phyloP scores from a whole-genome alignment of 2,888 invertebrate species.

The Brachypterus glaber region DNA sequence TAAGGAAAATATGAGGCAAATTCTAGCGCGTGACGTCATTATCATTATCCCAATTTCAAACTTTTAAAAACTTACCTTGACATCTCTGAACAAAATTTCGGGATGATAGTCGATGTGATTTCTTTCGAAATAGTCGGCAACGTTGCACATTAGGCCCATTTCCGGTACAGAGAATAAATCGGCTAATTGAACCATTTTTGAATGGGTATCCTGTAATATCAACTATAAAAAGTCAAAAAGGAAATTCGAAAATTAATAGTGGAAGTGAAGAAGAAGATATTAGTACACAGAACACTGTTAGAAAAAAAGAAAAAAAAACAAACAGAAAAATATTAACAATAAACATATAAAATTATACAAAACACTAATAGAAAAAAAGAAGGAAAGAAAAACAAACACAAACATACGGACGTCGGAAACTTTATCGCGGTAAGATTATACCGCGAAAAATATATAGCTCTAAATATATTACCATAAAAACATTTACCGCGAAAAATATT shows the following conservation, averaged over 20 bases:
- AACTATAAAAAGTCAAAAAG: conserved; percentile 23
- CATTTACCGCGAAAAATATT: too few relatives aligned
- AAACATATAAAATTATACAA: not conserved
- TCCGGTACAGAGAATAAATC: conserved; percentile 96
- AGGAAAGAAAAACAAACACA: too few relatives aligned
- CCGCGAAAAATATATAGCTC: too few relatives aligned
- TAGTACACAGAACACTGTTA: not conserved
- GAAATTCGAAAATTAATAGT: conserved; percentile 1
- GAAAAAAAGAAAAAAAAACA: not conserved
- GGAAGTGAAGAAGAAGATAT: conserved; percentile 14
- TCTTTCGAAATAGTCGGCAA: conserved; percentile 83
- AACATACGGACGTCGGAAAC: too few relatives aligned
- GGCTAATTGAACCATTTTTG: conserved; percentile 88
- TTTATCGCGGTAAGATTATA: too few relatives aligned
- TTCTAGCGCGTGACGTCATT: too few relatives aligned
- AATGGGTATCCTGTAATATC: conserved; percentile 45
- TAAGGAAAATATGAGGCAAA: too few relatives aligned
- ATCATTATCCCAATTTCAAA: too few relatives aligned
- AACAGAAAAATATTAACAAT: too few relatives aligned
- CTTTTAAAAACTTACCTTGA: conserved; percentile 73
- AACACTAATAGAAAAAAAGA: not conserved
- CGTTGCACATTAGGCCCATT: conserved; percentile 87
- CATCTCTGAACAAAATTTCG: conserved; percentile 89
- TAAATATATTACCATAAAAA: too few relatives aligned
- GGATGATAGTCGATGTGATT: conserved; percentile 91